Conservation (phyloP, 2,797 vertebrate genomes). For the Emydoidea blandingii region DNA sequence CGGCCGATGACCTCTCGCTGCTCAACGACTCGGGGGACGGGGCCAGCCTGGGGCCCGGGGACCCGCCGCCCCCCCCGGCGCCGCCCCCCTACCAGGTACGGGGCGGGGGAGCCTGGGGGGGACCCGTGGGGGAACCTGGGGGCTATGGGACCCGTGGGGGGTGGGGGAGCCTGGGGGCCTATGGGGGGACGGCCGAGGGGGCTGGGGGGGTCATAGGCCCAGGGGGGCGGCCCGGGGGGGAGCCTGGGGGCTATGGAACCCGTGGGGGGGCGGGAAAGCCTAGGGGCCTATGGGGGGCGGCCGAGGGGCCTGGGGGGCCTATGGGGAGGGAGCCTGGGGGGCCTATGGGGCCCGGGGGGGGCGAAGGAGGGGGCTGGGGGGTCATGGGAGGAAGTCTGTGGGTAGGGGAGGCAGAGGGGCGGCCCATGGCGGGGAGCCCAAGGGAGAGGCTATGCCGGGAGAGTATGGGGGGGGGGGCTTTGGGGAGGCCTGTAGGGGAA, state of each 20-base stretch:
- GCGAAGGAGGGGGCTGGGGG: too few species aligned
- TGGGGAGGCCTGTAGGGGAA: background rate
- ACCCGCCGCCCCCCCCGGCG: conserved; percentile 73
- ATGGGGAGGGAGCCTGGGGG: too few species aligned
- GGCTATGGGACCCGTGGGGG: background rate
- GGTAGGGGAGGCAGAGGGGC: background rate
- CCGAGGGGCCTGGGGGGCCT: too few species aligned
- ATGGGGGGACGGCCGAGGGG: too few species aligned
- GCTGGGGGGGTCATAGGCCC: too few species aligned
- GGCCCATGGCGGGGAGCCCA: background rate
- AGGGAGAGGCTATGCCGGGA: background rate
- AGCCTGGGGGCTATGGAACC: too few species aligned
- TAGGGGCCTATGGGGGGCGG: too few species aligned
- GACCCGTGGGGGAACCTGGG: background rate
- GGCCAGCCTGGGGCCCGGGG: conserved; percentile 85
- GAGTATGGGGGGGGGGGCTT: too few species aligned
- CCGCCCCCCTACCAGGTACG: conserved; percentile 85
- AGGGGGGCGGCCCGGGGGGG: background rate
- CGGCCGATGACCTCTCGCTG: conserved; percentile 84
- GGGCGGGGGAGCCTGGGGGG: background rate
- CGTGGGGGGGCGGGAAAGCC: too few species aligned
- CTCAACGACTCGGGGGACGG: conserved; percentile 87
- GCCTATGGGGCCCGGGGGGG: too few species aligned
- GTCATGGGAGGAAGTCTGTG: too few species aligned
- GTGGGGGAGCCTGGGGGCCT: too few species aligned